Base-by-base conservation (phyloP, 1,140 invertebrate species). In the Dryas iulia region DNA sequence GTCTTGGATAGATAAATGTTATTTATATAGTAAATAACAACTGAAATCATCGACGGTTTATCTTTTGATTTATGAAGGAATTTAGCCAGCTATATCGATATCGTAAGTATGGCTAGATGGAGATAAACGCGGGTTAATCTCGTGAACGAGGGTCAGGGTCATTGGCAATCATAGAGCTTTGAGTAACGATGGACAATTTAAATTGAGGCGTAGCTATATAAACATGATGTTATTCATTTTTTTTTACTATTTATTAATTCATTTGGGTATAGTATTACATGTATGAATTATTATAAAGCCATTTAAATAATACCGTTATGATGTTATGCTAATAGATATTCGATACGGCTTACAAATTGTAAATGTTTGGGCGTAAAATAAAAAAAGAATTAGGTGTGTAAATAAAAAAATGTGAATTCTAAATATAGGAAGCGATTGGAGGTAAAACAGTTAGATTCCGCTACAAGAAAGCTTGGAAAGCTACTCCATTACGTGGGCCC, bases 401-500 rank as follows among this genome's bases (percentile, higher is more conserved):
- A 47, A 47, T 47, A 47, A 47, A 47, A 47, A 47, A 47, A 47
- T 47, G 14, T 47, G 8, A 47, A 47, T 47, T 47, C 18, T 18
- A 74, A 72, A 72, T 64, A 66, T 67, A 71, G 47, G 69, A 14
- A 58, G 59, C 65, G 67, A 67, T 70, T 71, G 54, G 67, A 68
- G 61, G 69, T 66, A 54, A 18, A 57, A 68, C 71, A 69, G 71
- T 73, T 73, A 73, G 62, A 66, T 65, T 66, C 66, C 66, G 66
- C 66, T 72, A 73, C 57, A 72, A 67, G 68, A 78, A 68, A 71
- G 52, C 60, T 71, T 74, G 73, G 76, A 76, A 76, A 68, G 81
- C 81, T 85, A 81, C 81, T 81, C 80, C 66, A 84, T 86, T 87
- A 87, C 82, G 81, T 82, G 77, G 73, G 71, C 76, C 74, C 73